Base-by-base conservation (phyloP, 1,140 invertebrate genomes). In the Cotesia typhae region DNA sequence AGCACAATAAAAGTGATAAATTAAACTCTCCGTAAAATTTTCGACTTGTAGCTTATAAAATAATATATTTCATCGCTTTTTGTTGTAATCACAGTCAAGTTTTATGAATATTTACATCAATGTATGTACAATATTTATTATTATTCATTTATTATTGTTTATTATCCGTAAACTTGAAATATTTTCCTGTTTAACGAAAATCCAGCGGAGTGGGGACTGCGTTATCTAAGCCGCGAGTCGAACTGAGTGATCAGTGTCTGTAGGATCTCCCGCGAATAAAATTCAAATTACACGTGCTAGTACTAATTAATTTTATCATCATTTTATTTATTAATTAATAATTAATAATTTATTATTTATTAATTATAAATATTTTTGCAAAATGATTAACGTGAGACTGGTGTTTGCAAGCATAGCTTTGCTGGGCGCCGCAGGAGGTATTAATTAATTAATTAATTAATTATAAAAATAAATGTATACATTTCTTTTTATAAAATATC, bases 201-300 rank as follows among this genome's bases (percentile, higher is more conserved):
- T 2, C 2, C 28, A 3, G 28, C 3, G 28, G 64, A 66, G 64
- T 66, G 64, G 64, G 64, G 64, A 66, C 38, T 28, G 47, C 47
- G 38, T 66, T 66, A 66, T 66, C 64, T 66, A 51, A 66, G 41
- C 28, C 41, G 36, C 38, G 64, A 66, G 64, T 28, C 20, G 1
- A 5, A 9, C 14, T 14, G 3, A 52, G 20, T 17, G 12, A 66
- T 12, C 64, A 66, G 64, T 66, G 64, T 52, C 17, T 4, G 20
- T 7, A 51, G 14, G 47, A 66, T 51, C 64, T 17, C 28, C 41
- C n/a, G 38, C 41, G 64, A 20, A 20, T 66, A 4, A 66, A 66
- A 51, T 28, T 37, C 38, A 66, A 38, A 41, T 38, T 52, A 51
- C 17, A 17, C 12, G 47, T 41, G 14, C 41, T 14, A 52, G 28